A percentile compares a stretch with the other conserved stretches of the same genome.
These are phyloP conservation scores for Neoscelio sp. DNA, from an alignment of 2,888 invertebrate species.

Conservation along the genomic window DNA sequence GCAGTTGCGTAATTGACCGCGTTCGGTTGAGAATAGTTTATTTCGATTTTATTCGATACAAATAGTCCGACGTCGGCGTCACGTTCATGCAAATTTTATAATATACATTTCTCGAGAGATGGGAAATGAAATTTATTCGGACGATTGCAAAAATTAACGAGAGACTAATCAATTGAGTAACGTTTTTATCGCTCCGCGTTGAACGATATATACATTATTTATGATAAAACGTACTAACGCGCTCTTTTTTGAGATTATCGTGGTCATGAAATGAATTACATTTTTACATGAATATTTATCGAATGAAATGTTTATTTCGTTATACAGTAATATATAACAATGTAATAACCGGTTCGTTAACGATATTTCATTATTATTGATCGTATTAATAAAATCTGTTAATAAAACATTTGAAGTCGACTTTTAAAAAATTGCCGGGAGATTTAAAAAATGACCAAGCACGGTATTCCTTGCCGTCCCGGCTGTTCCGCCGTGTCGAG, in stretches of 20 bases:
- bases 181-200: slow-evolving; percentile 5
- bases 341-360: too few species aligned
- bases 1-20: slow-evolving; percentile 25
- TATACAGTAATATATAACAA: too few species aligned
- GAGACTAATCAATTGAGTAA: slow-evolving; percentile 9
- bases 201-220: not conserved
- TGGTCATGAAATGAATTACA: too few species aligned
- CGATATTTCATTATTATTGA: too few species aligned
- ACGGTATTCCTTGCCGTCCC: slow-evolving; percentile 1
- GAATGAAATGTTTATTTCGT: too few species aligned
- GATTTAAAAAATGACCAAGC: not conserved
- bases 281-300: too few species aligned
- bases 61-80: slow-evolving; percentile 24
- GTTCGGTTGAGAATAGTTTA: not conserved
- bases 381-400: too few species aligned
- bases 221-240: too few species aligned
- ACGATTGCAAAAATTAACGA: not conserved
- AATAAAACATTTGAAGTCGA: too few species aligned
- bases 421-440: too few species aligned
- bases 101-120: not conserved
- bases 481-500: not conserved
- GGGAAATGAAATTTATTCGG: slow-evolving; percentile 4
- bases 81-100: slow-evolving; percentile 32
- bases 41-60: slow-evolving; percentile 6
- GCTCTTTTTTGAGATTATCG: too few species aligned